Base-by-base conservation (phyloP, 2,113 vertebrate genomes). In the Guaruba guarouba region DNA sequence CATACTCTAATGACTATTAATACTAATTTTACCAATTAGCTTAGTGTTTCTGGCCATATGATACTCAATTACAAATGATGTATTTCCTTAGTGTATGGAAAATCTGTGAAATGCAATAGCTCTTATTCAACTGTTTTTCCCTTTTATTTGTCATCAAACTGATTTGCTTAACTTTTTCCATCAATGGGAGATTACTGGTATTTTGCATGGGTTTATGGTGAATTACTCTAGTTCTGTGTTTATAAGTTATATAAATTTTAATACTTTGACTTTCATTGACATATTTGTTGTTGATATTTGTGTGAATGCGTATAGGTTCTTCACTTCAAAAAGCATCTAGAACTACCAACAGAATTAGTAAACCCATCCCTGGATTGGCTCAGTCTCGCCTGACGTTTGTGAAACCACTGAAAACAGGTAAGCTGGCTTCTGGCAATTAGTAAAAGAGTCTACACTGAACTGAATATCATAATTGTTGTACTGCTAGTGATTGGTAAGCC, bases 371-470 rank as follows among this genome's bases (percentile, higher is more conserved):
- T 95, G 98, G 98, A 17, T 97, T 99, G 69, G 98, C 99, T 8
- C 99, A 99, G 92, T 98, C 99, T 10, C 98, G 90, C 49, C 97
- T 99, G 93, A 98, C 97, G 0, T 99, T 99, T 82, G 93, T 99
- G 69, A 99, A 98, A 84, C 97, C 98, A 4, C 51, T 96, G 46
- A 99, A 99, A 97, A 98, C 98, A 82, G 99, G 99, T 98, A 98
- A 84, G 80, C 23, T 81, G 48, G 29, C 25, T 92, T 33, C 28
- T 84, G 97, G 92, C 90, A 15, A 96, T 98, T 52, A 4, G 92
- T 98, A 6, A 43, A 76, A 22, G 17, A 13, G 6, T 17, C 20
- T 13, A 29, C 6, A 6, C 27, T n/a, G 41, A 82, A 41, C 28
- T 37, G 17, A 49, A 24, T 7, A 12, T 86, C 54, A 27, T 48